phyloP scores from a whole-genome alignment of 2,113 vertebrate species.

The Tupaia tana region DNA sequence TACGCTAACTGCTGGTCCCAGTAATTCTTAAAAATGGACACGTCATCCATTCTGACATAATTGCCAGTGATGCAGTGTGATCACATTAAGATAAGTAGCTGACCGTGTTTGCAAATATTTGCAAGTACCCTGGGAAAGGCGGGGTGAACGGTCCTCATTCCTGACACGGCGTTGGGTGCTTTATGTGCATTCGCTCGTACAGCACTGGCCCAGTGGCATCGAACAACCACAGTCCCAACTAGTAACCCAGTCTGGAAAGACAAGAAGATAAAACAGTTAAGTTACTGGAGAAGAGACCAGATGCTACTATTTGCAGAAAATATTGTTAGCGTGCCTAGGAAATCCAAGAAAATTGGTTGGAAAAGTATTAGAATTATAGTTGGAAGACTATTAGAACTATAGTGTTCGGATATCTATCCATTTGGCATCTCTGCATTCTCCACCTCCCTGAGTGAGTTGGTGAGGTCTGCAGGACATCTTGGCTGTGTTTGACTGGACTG shows the following conservation, averaged over 20 bases:
- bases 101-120: not conserved
- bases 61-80: not conserved
- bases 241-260: not conserved
- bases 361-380: not conserved
- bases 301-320: not conserved
- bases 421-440: not conserved
- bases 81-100: not conserved
- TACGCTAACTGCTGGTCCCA: no score
- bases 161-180: not conserved
- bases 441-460: accelerated
- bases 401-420: no score
- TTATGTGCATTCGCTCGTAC: accelerated
- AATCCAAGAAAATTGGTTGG: not conserved
- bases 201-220: accelerated
- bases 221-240: not conserved
- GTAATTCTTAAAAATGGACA: no score
- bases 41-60: not conserved
- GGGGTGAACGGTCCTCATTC: no score
- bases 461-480: not conserved
- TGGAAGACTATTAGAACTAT: not conserved
- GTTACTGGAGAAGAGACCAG: not conserved
- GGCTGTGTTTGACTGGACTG: accelerated
- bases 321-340: not conserved
- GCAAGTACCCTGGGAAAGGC: not conserved
- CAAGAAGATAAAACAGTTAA: not conserved